Conservation (phyloP, 2,888 invertebrate species). For the Parnassius smintheus region DNA sequence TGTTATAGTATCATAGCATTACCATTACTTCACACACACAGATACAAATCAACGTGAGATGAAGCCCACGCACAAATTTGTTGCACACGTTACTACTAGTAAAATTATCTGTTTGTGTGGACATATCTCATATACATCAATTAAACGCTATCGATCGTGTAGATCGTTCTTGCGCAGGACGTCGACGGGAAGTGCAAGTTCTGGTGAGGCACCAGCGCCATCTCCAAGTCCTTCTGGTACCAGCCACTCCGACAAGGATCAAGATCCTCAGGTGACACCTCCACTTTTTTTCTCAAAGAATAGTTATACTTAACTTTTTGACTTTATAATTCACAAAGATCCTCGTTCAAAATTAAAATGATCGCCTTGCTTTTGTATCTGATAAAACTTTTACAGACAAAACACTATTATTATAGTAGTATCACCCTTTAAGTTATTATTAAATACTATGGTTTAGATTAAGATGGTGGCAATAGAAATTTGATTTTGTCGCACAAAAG, state of each 20-base stretch:
- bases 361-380: no score
- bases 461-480: no score
- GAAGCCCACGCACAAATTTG: no score
- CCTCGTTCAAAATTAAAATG: no score
- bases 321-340: no score
- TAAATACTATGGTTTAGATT: no score
- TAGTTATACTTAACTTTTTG: no score
- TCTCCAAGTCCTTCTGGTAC: slow-evolving; percentile 94
- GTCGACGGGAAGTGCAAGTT: slow-evolving; percentile 75
- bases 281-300: no score
- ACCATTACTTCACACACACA: slow-evolving; percentile 56
- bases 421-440: no score
- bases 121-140: slow-evolving; percentile 61
- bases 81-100: background rate
- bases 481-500: no score
- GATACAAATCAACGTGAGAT: slow-evolving; percentile 30
- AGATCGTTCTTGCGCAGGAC: slow-evolving; percentile 79
- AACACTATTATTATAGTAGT: no score
- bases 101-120: slow-evolving; percentile 54
- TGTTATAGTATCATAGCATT: slow-evolving; percentile 49
- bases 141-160: slow-evolving; percentile 71
- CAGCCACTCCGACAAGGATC: slow-evolving; percentile 93
- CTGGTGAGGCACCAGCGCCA: slow-evolving; percentile 73
- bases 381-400: no score
- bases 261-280: slow-evolving; percentile 86